Percentiles rank a stretch among this genome's conserved stretches.
Evolutionary conservation across 2,888 invertebrate genomes (phyloP).

Genomic region (Horisme vitalbata): DNA sequence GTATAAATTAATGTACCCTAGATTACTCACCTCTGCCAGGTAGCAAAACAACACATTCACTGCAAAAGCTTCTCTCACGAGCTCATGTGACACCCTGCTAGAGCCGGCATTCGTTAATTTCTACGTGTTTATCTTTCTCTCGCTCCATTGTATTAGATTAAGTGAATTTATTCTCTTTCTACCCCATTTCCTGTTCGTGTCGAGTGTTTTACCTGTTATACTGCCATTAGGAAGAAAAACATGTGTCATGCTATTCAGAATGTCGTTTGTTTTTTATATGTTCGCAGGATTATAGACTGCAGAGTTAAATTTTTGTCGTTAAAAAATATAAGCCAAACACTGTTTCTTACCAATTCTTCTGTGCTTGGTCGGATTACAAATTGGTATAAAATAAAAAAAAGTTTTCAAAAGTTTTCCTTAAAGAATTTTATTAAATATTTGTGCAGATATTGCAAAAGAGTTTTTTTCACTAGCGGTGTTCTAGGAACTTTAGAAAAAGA

Average conservation of each 20-base stretch:
- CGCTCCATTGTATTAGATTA: slow-evolving; percentile 60
- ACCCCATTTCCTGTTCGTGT: slow-evolving; percentile 37
- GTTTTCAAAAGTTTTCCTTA: too few relatives aligned
- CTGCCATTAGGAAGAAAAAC: slow-evolving; percentile 21
- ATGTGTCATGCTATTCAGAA: slow-evolving; percentile 12
- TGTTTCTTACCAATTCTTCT: too few relatives aligned
- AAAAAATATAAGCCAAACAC: too few relatives aligned
- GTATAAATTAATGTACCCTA: too few relatives aligned
- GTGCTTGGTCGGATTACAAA: too few relatives aligned
- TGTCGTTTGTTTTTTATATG: slow-evolving; percentile 2
- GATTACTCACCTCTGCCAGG: slow-evolving; percentile 1
- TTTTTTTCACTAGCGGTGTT: too few relatives aligned
- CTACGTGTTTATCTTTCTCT: slow-evolving; percentile 60
- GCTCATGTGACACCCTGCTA: slow-evolving; percentile 21
- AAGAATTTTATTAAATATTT: too few relatives aligned
- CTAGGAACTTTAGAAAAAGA: too few relatives aligned
- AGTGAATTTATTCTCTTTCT: slow-evolving; percentile 60
- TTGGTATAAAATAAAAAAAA: too few relatives aligned
- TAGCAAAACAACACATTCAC: slow-evolving; percentile 10
- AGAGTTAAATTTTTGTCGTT: too few relatives aligned
- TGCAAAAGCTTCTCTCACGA: too few relatives aligned
- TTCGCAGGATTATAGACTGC: background rate
- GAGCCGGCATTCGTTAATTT: slow-evolving; percentile 59
- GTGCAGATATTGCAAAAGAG: too few relatives aligned
- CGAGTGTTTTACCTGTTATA: slow-evolving; percentile 24